Percentiles rank a stretch among this genome's conserved stretches.
Conservation (phyloP, 2,888 invertebrate genomes). For the Poecilus cupreus region DNA sequence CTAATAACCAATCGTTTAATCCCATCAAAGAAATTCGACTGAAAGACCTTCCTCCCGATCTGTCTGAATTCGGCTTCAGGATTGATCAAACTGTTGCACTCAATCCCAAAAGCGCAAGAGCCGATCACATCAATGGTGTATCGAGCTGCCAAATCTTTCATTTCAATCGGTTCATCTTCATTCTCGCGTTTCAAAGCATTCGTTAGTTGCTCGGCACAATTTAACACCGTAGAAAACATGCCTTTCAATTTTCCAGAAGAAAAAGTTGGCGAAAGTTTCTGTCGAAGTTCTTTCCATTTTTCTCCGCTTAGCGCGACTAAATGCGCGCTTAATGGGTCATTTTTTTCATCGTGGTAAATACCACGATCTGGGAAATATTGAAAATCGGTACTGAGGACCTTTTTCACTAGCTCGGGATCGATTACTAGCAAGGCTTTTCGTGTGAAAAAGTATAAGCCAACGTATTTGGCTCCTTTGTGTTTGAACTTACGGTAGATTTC, state of each 20-base stretch:
- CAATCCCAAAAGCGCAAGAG: conserved; percentile 76
- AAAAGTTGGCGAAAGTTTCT: conserved; percentile 80
- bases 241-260: conserved; percentile 80
- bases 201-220: conserved; percentile 75
- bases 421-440: conserved; percentile 78
- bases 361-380: conserved; percentile 80
- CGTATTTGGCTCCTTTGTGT: conserved; percentile 68
- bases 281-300: conserved; percentile 79
- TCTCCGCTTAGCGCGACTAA: conserved; percentile 77
- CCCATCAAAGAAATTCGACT: conserved; percentile 8
- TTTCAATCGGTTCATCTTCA: conserved; percentile 66
- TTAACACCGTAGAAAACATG: conserved; percentile 78
- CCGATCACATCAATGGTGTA: conserved; percentile 77
- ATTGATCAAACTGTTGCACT: conserved; percentile 75
- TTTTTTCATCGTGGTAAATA: conserved; percentile 76
- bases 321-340: conserved; percentile 78
- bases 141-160: conserved; percentile 74
- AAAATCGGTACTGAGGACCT: conserved; percentile 79
- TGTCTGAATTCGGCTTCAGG: conserved; percentile 73
- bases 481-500: conserved; percentile 77
- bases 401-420: conserved; percentile 78
- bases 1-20: conserved; percentile 38
- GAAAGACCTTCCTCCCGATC: conserved; percentile 61
- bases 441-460: conserved; percentile 79
- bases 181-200: conserved; percentile 70